Percentiles rank a stretch among this genome's conserved stretches.
Conservation (phyloP, 2,797 vertebrate species). For the Enteromius viviparus region DNA sequence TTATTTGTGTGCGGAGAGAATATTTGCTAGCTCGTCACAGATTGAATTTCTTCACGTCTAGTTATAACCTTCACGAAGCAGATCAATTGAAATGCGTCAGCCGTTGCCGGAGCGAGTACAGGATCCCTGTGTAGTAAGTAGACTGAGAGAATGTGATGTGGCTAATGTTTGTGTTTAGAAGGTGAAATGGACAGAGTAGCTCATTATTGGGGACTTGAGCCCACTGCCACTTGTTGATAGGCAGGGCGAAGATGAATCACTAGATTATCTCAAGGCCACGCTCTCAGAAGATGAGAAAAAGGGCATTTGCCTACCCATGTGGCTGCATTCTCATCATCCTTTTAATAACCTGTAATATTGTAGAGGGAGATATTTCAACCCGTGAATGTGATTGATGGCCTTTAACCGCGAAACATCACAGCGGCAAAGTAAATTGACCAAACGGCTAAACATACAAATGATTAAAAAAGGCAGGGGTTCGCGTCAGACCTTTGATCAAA, state of each 20-base stretch:
- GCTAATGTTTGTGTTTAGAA: slow-evolving; percentile 53
- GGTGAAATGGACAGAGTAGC: slow-evolving; percentile 63
- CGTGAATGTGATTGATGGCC: slow-evolving; percentile 86
- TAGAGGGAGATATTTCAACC: slow-evolving; percentile 84
- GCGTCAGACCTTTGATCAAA: slow-evolving; percentile 74
- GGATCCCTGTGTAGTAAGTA: neutral
- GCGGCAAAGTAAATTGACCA: slow-evolving; percentile 84
- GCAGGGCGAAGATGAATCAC: slow-evolving; percentile 81
- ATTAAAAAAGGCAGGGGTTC: slow-evolving; percentile 91
- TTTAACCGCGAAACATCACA: slow-evolving; percentile 82
- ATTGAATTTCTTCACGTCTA: slow-evolving; percentile 15
- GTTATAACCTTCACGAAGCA: slow-evolving; percentile 32
- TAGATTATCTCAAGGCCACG: slow-evolving; percentile 77
- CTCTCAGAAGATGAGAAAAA: slow-evolving; percentile 83
- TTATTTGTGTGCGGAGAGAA: slow-evolving; percentile 30
- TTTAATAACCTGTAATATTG: slow-evolving; percentile 92
- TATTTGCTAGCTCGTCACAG: slow-evolving; percentile 22
- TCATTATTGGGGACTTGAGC: slow-evolving; percentile 72
- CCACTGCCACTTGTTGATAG: slow-evolving; percentile 81
- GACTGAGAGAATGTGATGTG: neutral
- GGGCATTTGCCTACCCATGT: slow-evolving; percentile 73
- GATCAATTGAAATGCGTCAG: slow-evolving; percentile 17
- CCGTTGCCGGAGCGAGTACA: neutral
- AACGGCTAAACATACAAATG: slow-evolving; percentile 97
- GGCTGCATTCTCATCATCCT: slow-evolving; percentile 78